Conservation (phyloP, 2,888 invertebrate genomes). For the Gymnoscelis rufifasciata region DNA sequence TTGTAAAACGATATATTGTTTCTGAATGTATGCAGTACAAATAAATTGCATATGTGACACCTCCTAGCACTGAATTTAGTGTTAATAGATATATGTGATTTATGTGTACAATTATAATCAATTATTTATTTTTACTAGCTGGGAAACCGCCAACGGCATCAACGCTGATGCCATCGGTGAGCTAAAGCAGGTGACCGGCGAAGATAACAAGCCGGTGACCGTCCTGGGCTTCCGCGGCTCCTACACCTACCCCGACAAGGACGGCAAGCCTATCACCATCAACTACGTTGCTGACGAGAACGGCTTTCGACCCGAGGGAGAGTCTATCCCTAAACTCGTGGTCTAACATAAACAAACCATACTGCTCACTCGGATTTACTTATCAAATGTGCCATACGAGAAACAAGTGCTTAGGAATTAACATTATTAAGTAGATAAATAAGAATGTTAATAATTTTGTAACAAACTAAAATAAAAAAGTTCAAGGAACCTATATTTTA, state of each 20-base stretch:
- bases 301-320: conserved; percentile 81
- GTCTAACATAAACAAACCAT: not conserved
- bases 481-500: no score
- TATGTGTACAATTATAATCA: no score
- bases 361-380: conserved; percentile 4
- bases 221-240: conserved; percentile 80
- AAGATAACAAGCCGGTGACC: conserved; percentile 77
- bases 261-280: conserved; percentile 75
- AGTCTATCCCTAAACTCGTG: conserved; percentile 75
- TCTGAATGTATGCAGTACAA: no score
- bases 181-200: conserved; percentile 50
- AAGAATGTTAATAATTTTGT: no score
- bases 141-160: conserved; percentile 8
- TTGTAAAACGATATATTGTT: no score
- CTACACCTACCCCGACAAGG: conserved; percentile 76
- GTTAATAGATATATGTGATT: no score
- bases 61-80: no score
- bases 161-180: not conserved
- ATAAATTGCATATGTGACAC: no score
- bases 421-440: no score
- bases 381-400: conserved; percentile 8
- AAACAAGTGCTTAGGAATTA: no score
- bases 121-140: not conserved
- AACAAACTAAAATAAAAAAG: no score
- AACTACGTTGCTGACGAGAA: conserved; percentile 81